Evolutionary conservation across 2,113 vertebrate species (phyloP).

Genomic region (Egretta garzetta): DNA sequence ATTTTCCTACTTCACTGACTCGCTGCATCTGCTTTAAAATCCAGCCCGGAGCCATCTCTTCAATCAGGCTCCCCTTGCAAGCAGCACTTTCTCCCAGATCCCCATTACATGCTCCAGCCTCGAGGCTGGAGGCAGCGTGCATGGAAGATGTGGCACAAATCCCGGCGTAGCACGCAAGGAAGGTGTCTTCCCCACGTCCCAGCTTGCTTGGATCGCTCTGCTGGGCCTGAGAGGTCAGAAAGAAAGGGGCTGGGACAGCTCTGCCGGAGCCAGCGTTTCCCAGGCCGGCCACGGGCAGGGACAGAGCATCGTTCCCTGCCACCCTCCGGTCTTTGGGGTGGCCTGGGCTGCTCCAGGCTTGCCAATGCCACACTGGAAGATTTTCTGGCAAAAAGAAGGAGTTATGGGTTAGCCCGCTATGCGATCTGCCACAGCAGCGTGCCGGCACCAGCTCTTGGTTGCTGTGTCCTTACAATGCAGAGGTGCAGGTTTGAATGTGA

Average conservation of each 20-base stretch:
- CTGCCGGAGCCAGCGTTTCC: not conserved
- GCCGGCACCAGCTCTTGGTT: not conserved
- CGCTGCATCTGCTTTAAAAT: not conserved
- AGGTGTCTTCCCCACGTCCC: not conserved
- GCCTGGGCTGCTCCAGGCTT: not conserved
- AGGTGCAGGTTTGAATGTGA: not conserved
- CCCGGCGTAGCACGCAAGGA: fast-evolving
- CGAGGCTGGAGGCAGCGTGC: fast-evolving
- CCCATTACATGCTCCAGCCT: not conserved
- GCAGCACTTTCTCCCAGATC: not conserved
- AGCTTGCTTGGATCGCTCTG: not conserved
- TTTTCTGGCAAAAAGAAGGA: not conserved
- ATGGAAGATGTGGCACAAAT: not conserved
- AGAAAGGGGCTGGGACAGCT: not conserved
- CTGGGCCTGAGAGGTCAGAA: not conserved
- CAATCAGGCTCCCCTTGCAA: not conserved
- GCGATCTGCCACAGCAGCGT: fast-evolving
- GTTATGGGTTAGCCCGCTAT: fast-evolving
- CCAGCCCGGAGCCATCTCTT: not conserved
- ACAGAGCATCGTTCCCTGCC: not conserved
- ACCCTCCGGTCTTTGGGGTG: not conserved
- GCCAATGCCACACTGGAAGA: not conserved
- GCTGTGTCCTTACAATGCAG: not conserved
- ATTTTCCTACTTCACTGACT: not conserved
- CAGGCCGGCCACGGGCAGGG: not conserved